phyloP scores from a whole-genome alignment of 2,888 invertebrate genomes.

The Scaptomyza caliginosa region DNA sequence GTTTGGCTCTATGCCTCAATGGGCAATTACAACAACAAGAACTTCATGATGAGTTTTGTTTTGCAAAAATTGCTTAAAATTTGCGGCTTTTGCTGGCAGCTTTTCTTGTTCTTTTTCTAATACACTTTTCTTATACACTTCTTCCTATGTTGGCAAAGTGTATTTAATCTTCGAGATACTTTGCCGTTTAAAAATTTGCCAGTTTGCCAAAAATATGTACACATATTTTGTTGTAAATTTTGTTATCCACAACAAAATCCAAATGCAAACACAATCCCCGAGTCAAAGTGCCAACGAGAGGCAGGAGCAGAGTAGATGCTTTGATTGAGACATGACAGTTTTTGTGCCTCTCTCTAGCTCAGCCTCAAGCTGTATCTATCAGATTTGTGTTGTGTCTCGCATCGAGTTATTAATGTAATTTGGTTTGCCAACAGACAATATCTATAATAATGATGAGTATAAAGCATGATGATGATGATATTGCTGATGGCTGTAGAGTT shows the following conservation, averaged over 20 bases:
- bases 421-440: conserved; percentile 55
- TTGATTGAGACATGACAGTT: conserved; percentile 64
- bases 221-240: conserved; percentile 45
- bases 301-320: background rate
- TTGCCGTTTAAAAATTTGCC: conserved; percentile 58
- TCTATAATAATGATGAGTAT: conserved; percentile 13
- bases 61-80: conserved; percentile 43
- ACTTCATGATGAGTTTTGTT: conserved; percentile 5
- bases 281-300: background rate
- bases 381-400: conserved; percentile 52
- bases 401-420: conserved; percentile 77
- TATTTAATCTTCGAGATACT: conserved; percentile 4
- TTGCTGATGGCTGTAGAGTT: conserved; percentile 14
- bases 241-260: conserved; percentile 23
- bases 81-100: conserved; percentile 42
- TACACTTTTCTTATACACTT: background rate
- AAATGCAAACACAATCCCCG: conserved; percentile 35
- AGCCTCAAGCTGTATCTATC: background rate
- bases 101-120: conserved; percentile 16
- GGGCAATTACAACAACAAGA: conserved; percentile 58
- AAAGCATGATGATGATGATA: conserved; percentile 15
- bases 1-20: conserved; percentile 55
- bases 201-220: conserved; percentile 54
- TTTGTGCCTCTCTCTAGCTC: background rate
- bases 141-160: conserved; percentile 8